Percentiles rank a stretch among this genome's conserved stretches.
phyloP scores from a whole-genome alignment of 2,113 vertebrate genomes.

The Nanger granti region DNA sequence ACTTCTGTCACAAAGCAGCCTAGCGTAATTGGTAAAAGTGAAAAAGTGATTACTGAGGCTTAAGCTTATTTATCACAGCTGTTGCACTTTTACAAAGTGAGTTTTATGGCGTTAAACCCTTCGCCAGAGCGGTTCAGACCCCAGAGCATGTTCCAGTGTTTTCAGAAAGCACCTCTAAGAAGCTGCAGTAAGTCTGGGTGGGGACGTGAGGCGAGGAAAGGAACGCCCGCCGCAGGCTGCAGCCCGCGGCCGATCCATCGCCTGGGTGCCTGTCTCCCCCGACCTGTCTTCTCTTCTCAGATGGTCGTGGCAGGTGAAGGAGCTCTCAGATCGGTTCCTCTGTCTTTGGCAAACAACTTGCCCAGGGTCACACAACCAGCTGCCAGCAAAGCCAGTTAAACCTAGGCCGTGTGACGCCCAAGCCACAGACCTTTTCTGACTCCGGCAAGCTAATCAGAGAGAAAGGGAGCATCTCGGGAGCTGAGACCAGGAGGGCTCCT shows the following conservation, averaged over 20 bases:
- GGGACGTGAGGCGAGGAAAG: background rate
- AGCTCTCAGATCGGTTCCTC: background rate
- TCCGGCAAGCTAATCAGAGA: background rate
- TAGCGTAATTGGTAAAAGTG: constrained; percentile 75
- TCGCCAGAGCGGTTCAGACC: constrained; percentile 34
- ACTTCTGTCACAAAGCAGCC: constrained; percentile 74
- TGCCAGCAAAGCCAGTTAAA: background rate
- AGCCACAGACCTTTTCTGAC: background rate
- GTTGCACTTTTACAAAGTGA: constrained; percentile 80
- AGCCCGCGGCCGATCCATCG: background rate
- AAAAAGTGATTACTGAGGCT: constrained; percentile 70
- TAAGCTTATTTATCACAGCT: constrained; percentile 80
- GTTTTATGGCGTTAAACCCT: constrained; percentile 66
- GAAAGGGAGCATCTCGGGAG: background rate
- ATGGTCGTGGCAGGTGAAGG: background rate
- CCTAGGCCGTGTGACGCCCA: background rate
- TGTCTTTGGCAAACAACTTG: background rate
- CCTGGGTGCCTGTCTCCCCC: fast-evolving
- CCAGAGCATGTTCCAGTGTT: background rate
- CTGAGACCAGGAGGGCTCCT: too few relatives aligned
- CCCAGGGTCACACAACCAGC: background rate
- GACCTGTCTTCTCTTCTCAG: background rate
- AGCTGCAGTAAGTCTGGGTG: background rate
- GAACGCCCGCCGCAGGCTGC: background rate
- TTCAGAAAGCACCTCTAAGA: background rate